Conservation (phyloP, 1,140 invertebrate species). For the Propsilocerus akamusi region DNA sequence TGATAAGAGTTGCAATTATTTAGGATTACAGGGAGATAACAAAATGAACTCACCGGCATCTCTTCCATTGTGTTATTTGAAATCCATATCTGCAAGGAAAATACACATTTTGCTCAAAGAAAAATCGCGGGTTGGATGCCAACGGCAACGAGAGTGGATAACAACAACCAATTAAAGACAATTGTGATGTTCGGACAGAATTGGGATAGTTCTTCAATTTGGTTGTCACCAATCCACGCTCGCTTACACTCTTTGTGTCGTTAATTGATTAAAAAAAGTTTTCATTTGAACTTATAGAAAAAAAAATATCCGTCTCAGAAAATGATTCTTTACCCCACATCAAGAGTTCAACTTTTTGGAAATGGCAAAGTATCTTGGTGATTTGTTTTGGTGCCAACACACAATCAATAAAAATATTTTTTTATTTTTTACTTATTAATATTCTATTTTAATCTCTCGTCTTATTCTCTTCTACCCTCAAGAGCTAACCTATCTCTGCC, state of each 20-base stretch:
- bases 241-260: not conserved
- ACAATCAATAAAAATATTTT: not conserved
- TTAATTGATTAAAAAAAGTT: conserved; percentile 1
- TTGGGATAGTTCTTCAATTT: not conserved
- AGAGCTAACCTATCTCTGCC: not conserved
- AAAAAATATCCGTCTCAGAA: conserved; percentile 1
- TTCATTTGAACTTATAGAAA: too few species aligned
- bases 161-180: not conserved
- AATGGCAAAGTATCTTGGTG: conserved; percentile 28
- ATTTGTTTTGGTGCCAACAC: conserved; percentile 49
- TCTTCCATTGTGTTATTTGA: conserved; percentile 46
- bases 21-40: conserved; percentile 5
- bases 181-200: not conserved
- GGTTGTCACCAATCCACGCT: not conserved
- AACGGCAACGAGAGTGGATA: not conserved
- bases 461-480: not conserved
- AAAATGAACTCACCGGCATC: conserved; percentile 49
- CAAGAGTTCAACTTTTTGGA: conserved; percentile 28
- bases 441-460: not conserved
- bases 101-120: conserved; percentile 6
- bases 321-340: not conserved
- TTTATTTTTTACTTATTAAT: not conserved
- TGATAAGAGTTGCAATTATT: conserved; percentile 4
- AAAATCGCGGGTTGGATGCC: not conserved
- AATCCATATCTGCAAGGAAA: conserved; percentile 47